Conservation (phyloP, 2,888 invertebrate genomes). For the Drosophila austrosaltans region DNA sequence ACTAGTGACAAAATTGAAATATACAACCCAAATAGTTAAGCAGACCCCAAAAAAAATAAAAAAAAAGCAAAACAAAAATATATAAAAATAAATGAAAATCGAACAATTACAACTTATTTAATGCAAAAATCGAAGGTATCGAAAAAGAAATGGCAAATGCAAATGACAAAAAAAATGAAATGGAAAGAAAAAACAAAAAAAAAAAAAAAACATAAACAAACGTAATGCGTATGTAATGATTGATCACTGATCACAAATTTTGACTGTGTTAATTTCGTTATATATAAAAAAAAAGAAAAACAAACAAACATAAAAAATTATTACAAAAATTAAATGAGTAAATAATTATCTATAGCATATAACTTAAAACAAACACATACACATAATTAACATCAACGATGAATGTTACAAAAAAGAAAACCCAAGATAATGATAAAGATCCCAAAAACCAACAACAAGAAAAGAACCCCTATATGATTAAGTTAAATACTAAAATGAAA, state of each 20-base stretch:
- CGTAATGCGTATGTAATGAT: slow-evolving; percentile 80
- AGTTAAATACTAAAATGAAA: slow-evolving; percentile 74
- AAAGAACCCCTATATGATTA: slow-evolving; percentile 70
- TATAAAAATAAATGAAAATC: slow-evolving; percentile 18
- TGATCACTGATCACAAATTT: slow-evolving; percentile 83
- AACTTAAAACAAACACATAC: slow-evolving; percentile 60
- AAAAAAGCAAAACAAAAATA: slow-evolving; percentile 18
- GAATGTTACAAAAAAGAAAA: slow-evolving; percentile 65
- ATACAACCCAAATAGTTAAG: slow-evolving; percentile 36
- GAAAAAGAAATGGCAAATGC: background rate
- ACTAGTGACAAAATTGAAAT: slow-evolving; percentile 1
- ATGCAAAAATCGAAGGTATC: slow-evolving; percentile 11
- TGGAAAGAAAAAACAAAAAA: slow-evolving; percentile 6
- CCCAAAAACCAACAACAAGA: slow-evolving; percentile 37
- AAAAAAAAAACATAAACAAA: slow-evolving; percentile 53
- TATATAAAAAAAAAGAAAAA: slow-evolving; percentile 68
- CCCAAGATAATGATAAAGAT: slow-evolving; percentile 42
- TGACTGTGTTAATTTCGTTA: slow-evolving; percentile 84
- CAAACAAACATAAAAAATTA: slow-evolving; percentile 51
- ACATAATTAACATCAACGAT: slow-evolving; percentile 60
- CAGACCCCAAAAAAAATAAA: background rate
- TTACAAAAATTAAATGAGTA: slow-evolving; percentile 46
- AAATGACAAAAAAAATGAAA: slow-evolving; percentile 27
- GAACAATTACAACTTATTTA: slow-evolving; percentile 22
- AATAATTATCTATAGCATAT: slow-evolving; percentile 75